Percentiles rank a stretch among this genome's conserved stretches.
Evolutionary conservation across 2,797 vertebrate genomes (phyloP).

Genomic region (Salarias fasciatus): DNA sequence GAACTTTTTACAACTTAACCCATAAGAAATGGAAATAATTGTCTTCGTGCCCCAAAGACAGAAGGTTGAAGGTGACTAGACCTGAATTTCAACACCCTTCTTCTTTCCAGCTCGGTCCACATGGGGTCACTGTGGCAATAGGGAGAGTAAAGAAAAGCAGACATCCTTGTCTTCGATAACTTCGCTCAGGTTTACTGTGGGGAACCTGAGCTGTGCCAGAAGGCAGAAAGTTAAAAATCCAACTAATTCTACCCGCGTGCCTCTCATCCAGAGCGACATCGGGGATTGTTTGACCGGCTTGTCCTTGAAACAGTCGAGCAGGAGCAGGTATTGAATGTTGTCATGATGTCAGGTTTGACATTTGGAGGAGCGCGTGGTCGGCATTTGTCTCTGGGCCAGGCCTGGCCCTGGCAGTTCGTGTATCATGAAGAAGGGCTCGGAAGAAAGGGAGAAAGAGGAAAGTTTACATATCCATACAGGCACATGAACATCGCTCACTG

Average conservation of each 20-base stretch:
- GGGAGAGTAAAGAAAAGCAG: too few relatives aligned
- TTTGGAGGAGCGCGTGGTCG: slow-evolving; percentile 76
- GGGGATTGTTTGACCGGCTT: slow-evolving; percentile 60
- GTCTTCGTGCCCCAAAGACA: too few relatives aligned
- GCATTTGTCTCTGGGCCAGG: slow-evolving; percentile 73
- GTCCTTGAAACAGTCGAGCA: slow-evolving; percentile 62
- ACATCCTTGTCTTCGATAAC: too few relatives aligned
- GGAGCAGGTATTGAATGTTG: slow-evolving; percentile 66
- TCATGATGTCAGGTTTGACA: slow-evolving; percentile 77
- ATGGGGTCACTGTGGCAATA: too few relatives aligned
- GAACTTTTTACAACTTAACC: too few relatives aligned
- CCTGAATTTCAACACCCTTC: too few relatives aligned
- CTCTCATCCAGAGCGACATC: slow-evolving; percentile 39
- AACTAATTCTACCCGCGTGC: slow-evolving; percentile 31
- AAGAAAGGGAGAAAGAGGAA: slow-evolving; percentile 53
- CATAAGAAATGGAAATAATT: too few relatives aligned
- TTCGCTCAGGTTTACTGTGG: too few relatives aligned
- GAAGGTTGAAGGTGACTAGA: too few relatives aligned
- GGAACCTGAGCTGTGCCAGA: too few relatives aligned
- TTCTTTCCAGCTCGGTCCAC: too few relatives aligned
- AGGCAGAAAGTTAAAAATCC: too few relatives aligned
- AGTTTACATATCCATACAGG: slow-evolving; percentile 70
- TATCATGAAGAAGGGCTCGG: slow-evolving; percentile 68
- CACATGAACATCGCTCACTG: slow-evolving; percentile 76
- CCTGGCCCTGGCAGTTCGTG: slow-evolving; percentile 66